Base-by-base conservation (phyloP, 2,797 vertebrate genomes). In the Phoebastria nigripes region DNA sequence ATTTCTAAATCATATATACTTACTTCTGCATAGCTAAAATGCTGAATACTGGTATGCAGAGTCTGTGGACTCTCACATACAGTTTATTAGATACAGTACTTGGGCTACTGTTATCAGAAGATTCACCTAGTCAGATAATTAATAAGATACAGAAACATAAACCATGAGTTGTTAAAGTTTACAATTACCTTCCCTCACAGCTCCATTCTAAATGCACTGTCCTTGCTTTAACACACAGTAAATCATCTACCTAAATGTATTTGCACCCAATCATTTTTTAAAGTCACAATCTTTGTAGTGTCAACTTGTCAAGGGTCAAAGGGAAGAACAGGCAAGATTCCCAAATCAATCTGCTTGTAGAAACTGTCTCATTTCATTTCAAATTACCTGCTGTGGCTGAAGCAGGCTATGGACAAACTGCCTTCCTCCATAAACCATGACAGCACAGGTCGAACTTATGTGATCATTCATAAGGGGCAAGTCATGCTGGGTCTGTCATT, bases 281-380 rank as follows among this genome's bases (percentile, higher is more conserved):
- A 98, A 98, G 98, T 98, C 98, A 98, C 97, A 98, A 98, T 98
- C 98, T 98, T 98, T 98, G 98, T 97, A 96, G 98, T 98, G 98
- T 98, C 98, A 98, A 99, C 98, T 98, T 98, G 98, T 98, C 98
- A 98, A 97, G 98, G 99, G 98, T 99, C 98, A 99, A 99, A 98
- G 98, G 98, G 98, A 99, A 99, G 97, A 98, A 97, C 98, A 96
- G 97, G 97, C 96, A 97, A 98, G 98, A 98, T 98, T 98, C 98
- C 97, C 98, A 98, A 98, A 99, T 99, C 98, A 99, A 99, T 99
- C 98, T 98, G 98, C 98, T 97, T 97, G 98, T 98, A 98, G 98
- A 98, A 98, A 99, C 98, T 97, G 98, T 98, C 99, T 99, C 98
- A 98, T 98, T 98, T 98, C 98, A 98, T 98, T 98, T 98, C 98